Evolutionary conservation across 2,113 vertebrate genomes (phyloP).

Genomic region (Indicator maculatus): DNA sequence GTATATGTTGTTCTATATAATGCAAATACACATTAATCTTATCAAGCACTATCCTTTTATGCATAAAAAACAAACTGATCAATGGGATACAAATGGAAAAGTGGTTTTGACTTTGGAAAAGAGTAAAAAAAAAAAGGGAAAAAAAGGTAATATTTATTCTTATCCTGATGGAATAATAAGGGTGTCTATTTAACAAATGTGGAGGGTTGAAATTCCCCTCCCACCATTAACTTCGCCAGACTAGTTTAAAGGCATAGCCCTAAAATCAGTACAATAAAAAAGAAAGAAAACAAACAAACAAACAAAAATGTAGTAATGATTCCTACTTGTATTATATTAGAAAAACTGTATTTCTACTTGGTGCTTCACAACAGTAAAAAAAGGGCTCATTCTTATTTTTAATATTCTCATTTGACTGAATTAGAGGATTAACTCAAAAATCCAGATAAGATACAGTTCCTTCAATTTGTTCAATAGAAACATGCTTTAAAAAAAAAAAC

Average conservation of each 20-base stretch:
- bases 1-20: background rate
- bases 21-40: background rate
- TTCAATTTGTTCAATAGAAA: slow-evolving; percentile 37
- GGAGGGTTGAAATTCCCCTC: too few relatives aligned
- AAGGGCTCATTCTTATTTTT: background rate
- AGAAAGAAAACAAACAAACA: too few relatives aligned
- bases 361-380: background rate
- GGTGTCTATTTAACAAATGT: background rate
- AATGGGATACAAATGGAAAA: background rate
- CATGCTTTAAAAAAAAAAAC: background rate
- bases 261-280: too few relatives aligned
- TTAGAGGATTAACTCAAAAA: slow-evolving; percentile 43
- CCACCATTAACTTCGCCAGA: too few relatives aligned
- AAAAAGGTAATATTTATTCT: background rate
- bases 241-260: too few relatives aligned
- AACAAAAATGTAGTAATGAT: background rate
- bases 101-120: background rate
- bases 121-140: background rate
- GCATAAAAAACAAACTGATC: background rate
- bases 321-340: background rate
- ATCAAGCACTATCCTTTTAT: background rate
- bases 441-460: slow-evolving; percentile 6
- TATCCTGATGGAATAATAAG: background rate
- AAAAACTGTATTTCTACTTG: background rate
- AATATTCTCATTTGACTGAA: slow-evolving; percentile 39